Percentiles rank a stretch among this genome's conserved stretches.
Evolutionary conservation across 2,113 vertebrate species (phyloP).

Genomic region (Zonotrichia leucophrys): DNA sequence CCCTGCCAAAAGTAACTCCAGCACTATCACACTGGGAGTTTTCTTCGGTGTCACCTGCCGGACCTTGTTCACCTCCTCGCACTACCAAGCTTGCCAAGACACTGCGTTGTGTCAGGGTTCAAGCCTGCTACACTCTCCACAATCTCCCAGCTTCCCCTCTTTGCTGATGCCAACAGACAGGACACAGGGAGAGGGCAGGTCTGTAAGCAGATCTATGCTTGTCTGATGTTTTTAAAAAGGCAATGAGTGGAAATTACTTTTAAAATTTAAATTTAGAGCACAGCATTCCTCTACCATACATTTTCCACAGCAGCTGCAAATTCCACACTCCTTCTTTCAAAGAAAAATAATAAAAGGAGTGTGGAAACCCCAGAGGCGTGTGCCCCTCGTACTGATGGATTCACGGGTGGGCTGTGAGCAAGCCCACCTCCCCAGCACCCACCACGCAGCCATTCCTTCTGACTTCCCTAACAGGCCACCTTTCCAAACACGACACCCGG

Average conservation of each 20-base stretch:
- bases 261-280: background rate
- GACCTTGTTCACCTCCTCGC: background rate
- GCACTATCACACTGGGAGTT: background rate
- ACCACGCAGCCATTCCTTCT: background rate
- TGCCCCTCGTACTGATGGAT: fast-evolving
- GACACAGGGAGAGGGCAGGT: background rate
- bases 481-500: background rate
- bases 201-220: background rate
- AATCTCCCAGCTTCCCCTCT: background rate
- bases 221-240: background rate
- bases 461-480: background rate
- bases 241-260: background rate
- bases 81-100: background rate
- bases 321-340: background rate
- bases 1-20: background rate
- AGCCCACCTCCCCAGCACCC: background rate
- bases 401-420: fast-evolving
- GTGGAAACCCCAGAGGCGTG: background rate
- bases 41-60: background rate
- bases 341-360: background rate
- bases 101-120: background rate
- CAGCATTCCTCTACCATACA: background rate
- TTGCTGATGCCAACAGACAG: background rate
- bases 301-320: background rate
- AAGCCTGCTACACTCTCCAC: background rate